Evolutionary conservation across 2,797 vertebrate genomes (phyloP), one percentile per base, ranked within the genome.

Genomic region (Syngnathus acus): DNA sequence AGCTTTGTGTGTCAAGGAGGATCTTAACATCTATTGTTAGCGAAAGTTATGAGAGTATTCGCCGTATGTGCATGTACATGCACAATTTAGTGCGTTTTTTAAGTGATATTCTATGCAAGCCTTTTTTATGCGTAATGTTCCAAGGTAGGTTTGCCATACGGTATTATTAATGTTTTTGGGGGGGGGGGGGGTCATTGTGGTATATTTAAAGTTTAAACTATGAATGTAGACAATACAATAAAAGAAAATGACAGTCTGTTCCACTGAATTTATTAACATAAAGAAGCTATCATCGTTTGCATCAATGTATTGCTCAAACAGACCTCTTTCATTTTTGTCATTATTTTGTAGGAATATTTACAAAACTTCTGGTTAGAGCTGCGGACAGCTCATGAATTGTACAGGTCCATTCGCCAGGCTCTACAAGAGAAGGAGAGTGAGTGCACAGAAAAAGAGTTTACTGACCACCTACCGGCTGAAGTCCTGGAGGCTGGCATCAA

Each of bases 401-500:
- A 92, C 72, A 76, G 81, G 50, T 96, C 95, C 32, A 91, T 99
- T 54, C 79, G 88, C 71, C 95, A 95, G 86, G 89, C 90, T 2
- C 91, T 90, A 8, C 91, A 75, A 5, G 94, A 93, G 65, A 90
- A 91, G 61, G 95, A 93, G 82, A 88, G 68, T 0, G 95, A 96
- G 69, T 90, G 74, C 68, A 87, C 89, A 5, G 93, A 95, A 86
- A 93, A 85, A 13, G 95, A 99, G 81, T 99, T 92, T 37, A 23
- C 86, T 0, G 96, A 98, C 61, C 94, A 98, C 67, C 85, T 96
- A 5, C 91, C 94, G 0, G 4, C 84, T 17, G 93, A 97, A 65
- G 61, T 97, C 14, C 8, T 97, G 74, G 94, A 95, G 83, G 94
- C 95, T 1, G 95, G 95, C 0, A 95, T 98, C 79, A 99, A 97